phyloP scores from a whole-genome alignment of 2,888 invertebrate species.

The Tigriopus californicus region DNA sequence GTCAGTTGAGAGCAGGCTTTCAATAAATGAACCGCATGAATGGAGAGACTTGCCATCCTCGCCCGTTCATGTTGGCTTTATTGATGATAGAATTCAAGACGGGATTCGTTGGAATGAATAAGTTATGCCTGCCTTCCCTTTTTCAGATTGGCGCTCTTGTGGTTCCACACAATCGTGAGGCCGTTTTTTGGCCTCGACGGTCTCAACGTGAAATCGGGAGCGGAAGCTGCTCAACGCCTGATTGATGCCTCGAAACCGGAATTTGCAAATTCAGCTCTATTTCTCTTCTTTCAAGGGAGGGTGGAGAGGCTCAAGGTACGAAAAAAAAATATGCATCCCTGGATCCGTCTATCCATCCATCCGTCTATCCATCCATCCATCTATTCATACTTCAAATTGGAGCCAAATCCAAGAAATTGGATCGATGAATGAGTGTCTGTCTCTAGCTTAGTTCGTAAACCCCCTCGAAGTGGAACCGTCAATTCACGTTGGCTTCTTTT shows the following conservation, averaged over 20 bases:
- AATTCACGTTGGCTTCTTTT: too few species aligned
- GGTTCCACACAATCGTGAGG: constrained; percentile 48
- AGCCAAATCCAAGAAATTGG: too few species aligned
- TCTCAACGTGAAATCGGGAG: constrained; percentile 38
- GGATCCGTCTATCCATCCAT: constrained; percentile 16
- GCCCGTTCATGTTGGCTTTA: constrained; percentile 18
- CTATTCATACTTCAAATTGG: constrained; percentile 14
- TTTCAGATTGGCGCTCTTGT: constrained; percentile 36
- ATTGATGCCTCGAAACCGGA: constrained; percentile 35
- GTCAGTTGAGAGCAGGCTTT: too few species aligned
- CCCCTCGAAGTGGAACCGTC: too few species aligned
- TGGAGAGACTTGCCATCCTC: constrained; percentile 9
- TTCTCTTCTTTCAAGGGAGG: constrained; percentile 44
- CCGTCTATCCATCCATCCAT: constrained; percentile 15
- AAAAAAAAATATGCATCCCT: background rate
- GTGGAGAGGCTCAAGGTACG: constrained; percentile 40
- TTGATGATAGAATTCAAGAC: too few species aligned
- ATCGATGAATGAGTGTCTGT: too few species aligned
- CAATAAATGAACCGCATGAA: background rate
- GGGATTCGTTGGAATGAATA: constrained; percentile 17
- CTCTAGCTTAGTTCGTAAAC: too few species aligned
- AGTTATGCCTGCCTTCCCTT: background rate
- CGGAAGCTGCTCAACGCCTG: constrained; percentile 34
- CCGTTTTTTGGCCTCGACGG: constrained; percentile 47
- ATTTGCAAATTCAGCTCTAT: constrained; percentile 41